phyloP scores from a whole-genome alignment of 2,113 vertebrate species.

The Esox niger region DNA sequence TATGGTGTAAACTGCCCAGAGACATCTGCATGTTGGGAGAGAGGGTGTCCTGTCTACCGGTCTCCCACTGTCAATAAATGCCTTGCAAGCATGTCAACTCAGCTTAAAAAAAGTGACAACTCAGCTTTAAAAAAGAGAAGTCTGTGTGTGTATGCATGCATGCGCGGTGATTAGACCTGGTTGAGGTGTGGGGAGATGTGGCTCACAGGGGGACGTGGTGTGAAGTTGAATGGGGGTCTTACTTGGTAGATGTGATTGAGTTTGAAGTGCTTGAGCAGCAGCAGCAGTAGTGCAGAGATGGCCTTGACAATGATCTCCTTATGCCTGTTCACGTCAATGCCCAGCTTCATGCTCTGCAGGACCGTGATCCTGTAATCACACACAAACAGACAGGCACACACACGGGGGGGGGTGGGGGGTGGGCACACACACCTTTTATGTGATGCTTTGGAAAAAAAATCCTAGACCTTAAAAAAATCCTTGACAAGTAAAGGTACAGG shows the following conservation, averaged over 20 bases:
- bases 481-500: background rate
- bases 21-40: conserved; percentile 4
- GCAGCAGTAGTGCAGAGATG: conserved; percentile 85
- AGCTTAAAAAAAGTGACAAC: no score
- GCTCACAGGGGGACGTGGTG: conserved; percentile 19
- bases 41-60: no score
- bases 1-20: background rate
- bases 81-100: no score
- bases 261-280: conserved; percentile 95
- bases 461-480: no score
- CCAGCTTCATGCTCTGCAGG: conserved; percentile 97
- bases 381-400: conserved; percentile 10
- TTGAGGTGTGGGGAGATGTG: conserved; percentile 20
- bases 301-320: conserved; percentile 98
- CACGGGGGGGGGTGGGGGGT: no score
- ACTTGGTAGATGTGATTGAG: conserved; percentile 98
- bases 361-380: conserved; percentile 82
- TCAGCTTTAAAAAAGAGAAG: no score
- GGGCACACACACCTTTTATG: conserved; percentile 17
- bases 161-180: no score
- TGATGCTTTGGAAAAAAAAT: background rate
- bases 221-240: conserved; percentile 6
- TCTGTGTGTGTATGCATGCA: no score
- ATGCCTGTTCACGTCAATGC: conserved; percentile 94
- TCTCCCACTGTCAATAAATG: no score